A percentile compares a stretch with the other conserved stretches of the same genome.
These are phyloP conservation scores for Alcis repandata DNA, from an alignment of 2,888 invertebrate species.

Conservation along the genomic window DNA sequence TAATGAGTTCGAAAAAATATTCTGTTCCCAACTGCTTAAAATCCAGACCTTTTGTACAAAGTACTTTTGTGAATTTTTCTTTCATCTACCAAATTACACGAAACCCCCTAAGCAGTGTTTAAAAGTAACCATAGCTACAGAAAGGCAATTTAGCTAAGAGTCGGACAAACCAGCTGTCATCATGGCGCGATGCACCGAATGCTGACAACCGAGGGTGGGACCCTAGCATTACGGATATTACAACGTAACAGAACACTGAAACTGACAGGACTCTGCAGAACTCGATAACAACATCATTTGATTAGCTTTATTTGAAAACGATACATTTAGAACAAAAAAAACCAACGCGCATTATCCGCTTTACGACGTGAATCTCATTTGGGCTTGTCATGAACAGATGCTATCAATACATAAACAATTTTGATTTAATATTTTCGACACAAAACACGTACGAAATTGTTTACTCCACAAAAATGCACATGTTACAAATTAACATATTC, in stretches of 20 bases:
- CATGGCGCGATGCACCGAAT: conserved; percentile 52
- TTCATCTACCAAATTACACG: conserved; percentile 43
- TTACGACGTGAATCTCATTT: too few relatives aligned
- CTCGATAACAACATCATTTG: conserved; percentile 13
- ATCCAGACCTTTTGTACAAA: conserved; percentile 11
- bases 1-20: background rate
- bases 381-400: too few relatives aligned
- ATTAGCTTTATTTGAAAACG: conserved; percentile 14
- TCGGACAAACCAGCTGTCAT: conserved; percentile 49
- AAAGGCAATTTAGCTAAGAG: conserved; percentile 75
- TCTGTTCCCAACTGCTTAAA: background rate
- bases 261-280: conserved; percentile 25
- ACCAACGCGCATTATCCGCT: too few relatives aligned
- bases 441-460: background rate
- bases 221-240: conserved; percentile 42
- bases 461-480: background rate
- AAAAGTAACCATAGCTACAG: conserved; percentile 17
- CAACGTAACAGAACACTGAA: conserved; percentile 30
- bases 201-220: conserved; percentile 52
- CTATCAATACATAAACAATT: too few relatives aligned
- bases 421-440: too few relatives aligned
- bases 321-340: too few relatives aligned
- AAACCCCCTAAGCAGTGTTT: conserved; percentile 32
- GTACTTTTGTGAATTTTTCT: conserved; percentile 24
- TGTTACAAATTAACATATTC: conserved; percentile 12